Conservation (phyloP, 1,140 invertebrate species). For the Latrodectus geometricus region DNA sequence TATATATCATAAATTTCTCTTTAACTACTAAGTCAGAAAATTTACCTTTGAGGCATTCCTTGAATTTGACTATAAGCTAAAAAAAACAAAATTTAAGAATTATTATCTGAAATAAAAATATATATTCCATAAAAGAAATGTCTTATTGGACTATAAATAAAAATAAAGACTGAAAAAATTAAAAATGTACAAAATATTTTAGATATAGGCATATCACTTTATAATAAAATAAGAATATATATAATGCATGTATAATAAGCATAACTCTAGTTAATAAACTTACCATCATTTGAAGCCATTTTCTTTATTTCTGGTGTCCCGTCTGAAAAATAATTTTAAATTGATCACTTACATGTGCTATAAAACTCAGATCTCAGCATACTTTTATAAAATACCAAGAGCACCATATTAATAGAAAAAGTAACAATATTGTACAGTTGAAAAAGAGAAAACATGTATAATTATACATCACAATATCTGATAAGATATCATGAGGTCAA, state of each 20-base stretch:
- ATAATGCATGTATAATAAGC: background rate
- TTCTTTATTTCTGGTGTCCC: constrained; percentile 57
- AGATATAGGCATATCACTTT: background rate
- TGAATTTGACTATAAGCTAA: constrained; percentile 45
- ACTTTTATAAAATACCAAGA: too few species aligned
- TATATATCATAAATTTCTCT: background rate
- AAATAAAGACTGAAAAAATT: background rate
- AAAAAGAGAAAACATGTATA: too few species aligned
- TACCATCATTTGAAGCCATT: constrained; percentile 56
- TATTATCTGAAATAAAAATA: background rate
- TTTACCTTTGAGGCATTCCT: constrained; percentile 45
- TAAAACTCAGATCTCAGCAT: too few species aligned
- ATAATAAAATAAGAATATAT: too few species aligned
- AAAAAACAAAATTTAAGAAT: background rate
- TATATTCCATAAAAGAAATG: too few species aligned
- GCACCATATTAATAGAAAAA: too few species aligned
- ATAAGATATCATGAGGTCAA: too few species aligned
- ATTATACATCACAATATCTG: too few species aligned
- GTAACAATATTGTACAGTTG: too few species aligned
- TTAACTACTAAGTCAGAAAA: background rate
- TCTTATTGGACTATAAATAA: too few species aligned
- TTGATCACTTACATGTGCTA: too few species aligned
- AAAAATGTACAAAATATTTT: background rate
- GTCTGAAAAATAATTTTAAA: constrained; percentile 22
- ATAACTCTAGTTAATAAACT: constrained; percentile 9